Conservation (phyloP, 2,113 vertebrate genomes). For the Haliaeetus leucogaster region DNA sequence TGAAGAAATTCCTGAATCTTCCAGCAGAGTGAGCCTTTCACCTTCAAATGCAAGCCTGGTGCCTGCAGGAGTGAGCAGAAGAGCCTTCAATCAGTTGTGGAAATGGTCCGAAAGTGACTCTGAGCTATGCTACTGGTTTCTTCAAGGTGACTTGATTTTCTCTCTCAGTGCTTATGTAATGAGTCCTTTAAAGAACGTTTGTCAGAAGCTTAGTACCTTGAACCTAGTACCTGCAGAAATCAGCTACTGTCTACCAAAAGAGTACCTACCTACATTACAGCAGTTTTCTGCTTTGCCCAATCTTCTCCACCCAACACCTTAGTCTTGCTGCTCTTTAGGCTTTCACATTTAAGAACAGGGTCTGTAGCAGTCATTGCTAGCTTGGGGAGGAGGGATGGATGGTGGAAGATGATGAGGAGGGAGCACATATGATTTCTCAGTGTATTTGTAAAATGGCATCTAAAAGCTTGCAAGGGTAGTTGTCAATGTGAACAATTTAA, state of each 20-base stretch:
- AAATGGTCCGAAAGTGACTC: constrained; percentile 79
- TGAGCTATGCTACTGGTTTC: constrained; percentile 51
- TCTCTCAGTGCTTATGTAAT: neutral
- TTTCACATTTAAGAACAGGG: neutral
- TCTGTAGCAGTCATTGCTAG: neutral
- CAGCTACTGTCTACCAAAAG: neutral
- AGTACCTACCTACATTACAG: neutral
- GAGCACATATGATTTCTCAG: neutral
- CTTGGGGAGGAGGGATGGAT: too few relatives aligned
- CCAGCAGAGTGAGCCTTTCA: constrained; percentile 16
- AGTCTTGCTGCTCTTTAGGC: neutral
- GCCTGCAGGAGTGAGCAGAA: neutral
- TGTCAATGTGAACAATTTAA: neutral
- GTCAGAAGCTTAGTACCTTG: neutral
- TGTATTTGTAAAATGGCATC: neutral
- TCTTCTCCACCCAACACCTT: neutral
- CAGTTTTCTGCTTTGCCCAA: neutral
- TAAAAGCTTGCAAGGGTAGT: neutral
- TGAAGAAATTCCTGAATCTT: constrained; percentile 12
- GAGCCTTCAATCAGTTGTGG: neutral
- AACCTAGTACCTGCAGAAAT: neutral
- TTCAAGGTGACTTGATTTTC: constrained; percentile 72
- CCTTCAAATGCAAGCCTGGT: neutral
- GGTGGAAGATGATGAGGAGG: neutral
- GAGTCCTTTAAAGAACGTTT: neutral